Conservation (phyloP, 2,113 vertebrate genomes). For the Pelodiscus sinensis region DNA sequence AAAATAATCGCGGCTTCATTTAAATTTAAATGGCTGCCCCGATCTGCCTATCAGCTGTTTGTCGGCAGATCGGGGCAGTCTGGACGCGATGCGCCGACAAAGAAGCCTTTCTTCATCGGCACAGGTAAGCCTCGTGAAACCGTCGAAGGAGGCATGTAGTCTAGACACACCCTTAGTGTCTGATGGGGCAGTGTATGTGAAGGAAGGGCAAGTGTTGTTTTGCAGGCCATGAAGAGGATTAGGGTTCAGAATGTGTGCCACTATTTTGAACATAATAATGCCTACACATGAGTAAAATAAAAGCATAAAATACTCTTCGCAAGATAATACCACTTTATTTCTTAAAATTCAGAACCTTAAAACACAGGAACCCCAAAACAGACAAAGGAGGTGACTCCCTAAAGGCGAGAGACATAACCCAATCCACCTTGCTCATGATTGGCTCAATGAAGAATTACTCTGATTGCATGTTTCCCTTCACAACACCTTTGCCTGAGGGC, state of each 20-base stretch:
- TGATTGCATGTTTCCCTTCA: not conserved
- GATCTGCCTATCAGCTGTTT: too few relatives aligned
- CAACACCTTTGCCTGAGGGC: too few relatives aligned
- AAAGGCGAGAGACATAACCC: not conserved
- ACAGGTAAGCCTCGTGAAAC: too few relatives aligned
- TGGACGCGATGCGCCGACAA: too few relatives aligned
- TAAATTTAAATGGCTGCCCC: too few relatives aligned
- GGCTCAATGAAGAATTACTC: not conserved
- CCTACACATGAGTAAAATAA: too few relatives aligned
- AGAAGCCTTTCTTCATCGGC: too few relatives aligned
- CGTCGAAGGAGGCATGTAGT: too few relatives aligned
- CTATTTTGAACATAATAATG: too few relatives aligned
- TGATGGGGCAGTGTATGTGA: not conserved
- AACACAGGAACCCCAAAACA: not conserved
- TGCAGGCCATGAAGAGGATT: not conserved
- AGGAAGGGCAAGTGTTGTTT: not conserved
- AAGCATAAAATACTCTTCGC: too few relatives aligned
- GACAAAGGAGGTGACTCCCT: not conserved
- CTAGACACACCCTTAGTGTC: not conserved
- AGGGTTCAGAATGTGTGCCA: not conserved
- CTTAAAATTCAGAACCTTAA: not conserved
- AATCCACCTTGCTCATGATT: not conserved
- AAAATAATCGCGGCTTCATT: too few relatives aligned
- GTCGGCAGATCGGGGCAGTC: too few relatives aligned
- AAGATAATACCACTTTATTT: not conserved